phyloP scores from a whole-genome alignment of 2,888 invertebrate species.

The Sussaba pulchella region DNA sequence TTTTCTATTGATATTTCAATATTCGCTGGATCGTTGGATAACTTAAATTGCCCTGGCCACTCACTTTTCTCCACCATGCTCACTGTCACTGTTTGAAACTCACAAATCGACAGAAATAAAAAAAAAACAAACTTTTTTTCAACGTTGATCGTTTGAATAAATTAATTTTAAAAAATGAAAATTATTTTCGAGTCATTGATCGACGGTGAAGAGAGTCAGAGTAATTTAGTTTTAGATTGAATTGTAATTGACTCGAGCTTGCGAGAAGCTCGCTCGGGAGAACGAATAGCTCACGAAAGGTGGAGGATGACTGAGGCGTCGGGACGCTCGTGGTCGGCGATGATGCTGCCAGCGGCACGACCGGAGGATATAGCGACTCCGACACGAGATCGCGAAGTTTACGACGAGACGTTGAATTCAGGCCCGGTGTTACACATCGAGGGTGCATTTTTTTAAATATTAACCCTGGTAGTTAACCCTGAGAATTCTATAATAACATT shows the following conservation, averaged over 20 bases:
- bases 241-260: slow-evolving; percentile 32
- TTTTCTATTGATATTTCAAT: too few species aligned
- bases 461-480: too few species aligned
- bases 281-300: slow-evolving; percentile 71
- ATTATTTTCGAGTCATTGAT: background rate
- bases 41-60: too few species aligned
- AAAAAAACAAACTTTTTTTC: background rate
- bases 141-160: background rate
- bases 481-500: too few species aligned
- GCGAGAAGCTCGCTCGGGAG: slow-evolving; percentile 52
- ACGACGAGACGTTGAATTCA: slow-evolving; percentile 31
- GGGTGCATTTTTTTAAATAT: too few species aligned
- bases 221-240: background rate
- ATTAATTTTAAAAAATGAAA: background rate
- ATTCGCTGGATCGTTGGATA: too few species aligned
- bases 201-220: too few species aligned
- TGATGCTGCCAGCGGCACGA: slow-evolving; percentile 55
- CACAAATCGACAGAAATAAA: background rate
- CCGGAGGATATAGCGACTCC: slow-evolving; percentile 37
- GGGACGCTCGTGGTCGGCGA: slow-evolving; percentile 74
- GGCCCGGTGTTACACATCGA: slow-evolving; percentile 14
- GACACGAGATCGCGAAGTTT: slow-evolving; percentile 20
- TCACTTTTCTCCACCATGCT: slow-evolving; percentile 79
- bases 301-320: slow-evolving; percentile 81
- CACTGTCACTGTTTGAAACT: slow-evolving; percentile 64